Conservation (phyloP, 1,140 invertebrate species). For the Coelopa frigida region DNA sequence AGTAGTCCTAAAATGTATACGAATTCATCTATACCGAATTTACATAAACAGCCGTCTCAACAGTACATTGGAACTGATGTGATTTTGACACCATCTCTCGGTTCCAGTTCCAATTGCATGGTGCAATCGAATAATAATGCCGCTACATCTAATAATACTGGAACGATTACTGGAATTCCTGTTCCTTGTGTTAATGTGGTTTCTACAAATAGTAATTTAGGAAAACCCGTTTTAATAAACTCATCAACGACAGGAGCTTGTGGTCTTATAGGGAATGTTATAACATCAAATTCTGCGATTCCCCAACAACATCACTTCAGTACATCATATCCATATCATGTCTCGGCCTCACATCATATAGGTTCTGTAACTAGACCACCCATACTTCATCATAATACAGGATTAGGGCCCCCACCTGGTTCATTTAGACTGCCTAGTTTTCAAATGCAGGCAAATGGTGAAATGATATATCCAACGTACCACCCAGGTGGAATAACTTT, state of each 20-base stretch:
- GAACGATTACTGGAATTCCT: slow-evolving; percentile 6
- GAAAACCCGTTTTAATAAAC: slow-evolving; percentile 14
- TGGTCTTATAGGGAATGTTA: slow-evolving; percentile 13
- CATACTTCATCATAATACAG: slow-evolving; percentile 48
- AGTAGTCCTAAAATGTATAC: slow-evolving; percentile 9
- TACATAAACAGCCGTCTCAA: slow-evolving; percentile 11
- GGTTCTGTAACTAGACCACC: slow-evolving; percentile 54
- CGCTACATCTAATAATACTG: slow-evolving; percentile 12
- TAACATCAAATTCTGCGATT: slow-evolving; percentile 17
- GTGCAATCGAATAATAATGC: slow-evolving; percentile 15
- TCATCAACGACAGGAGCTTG: slow-evolving; percentile 10
- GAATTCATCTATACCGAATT: slow-evolving; percentile 6
- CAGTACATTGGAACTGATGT: slow-evolving; percentile 12
- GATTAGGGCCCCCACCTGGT: slow-evolving; percentile 43
- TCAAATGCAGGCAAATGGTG: slow-evolving; percentile 41
- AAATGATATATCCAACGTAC: slow-evolving; percentile 44
- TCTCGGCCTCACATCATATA: slow-evolving; percentile 47
- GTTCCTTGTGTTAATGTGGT: slow-evolving; percentile 8
- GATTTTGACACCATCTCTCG: slow-evolving; percentile 5
- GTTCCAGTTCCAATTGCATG: slow-evolving; percentile 15
- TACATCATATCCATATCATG: slow-evolving; percentile 37
- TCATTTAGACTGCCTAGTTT: slow-evolving; percentile 46
- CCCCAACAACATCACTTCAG: slow-evolving; percentile 17
- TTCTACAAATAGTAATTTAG: slow-evolving; percentile 15
- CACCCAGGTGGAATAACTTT: slow-evolving; percentile 40